A percentile compares a stretch with the other conserved stretches of the same genome.
Conservation (phyloP, 1,140 invertebrate species). For the Metaphire vulgaris region DNA sequence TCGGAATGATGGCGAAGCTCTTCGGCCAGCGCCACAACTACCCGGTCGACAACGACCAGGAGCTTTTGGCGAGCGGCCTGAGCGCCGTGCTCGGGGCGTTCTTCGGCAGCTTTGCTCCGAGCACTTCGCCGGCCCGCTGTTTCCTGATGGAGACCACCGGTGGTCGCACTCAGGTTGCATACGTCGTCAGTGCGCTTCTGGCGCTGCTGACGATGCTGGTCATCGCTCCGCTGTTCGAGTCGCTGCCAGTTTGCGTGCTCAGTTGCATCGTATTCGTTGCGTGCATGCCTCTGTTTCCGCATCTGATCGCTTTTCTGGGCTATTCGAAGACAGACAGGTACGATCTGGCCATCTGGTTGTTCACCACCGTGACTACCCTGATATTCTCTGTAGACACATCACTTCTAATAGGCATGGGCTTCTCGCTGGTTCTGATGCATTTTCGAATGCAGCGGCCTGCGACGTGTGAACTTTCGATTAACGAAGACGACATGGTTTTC, state of each 20-base stretch:
- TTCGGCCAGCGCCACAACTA: constrained; percentile 26
- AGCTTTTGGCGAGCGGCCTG: constrained; percentile 38
- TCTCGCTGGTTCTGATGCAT: constrained; percentile 3
- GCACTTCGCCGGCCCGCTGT: constrained; percentile 20
- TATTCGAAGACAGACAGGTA: constrained; percentile 15
- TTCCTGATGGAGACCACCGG: constrained; percentile 18
- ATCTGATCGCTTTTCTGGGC: background rate
- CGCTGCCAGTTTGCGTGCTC: constrained; percentile 16
- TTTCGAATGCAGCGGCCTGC: constrained; percentile 3
- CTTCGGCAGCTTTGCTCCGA: constrained; percentile 69
- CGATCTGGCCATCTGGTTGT: constrained; percentile 22
- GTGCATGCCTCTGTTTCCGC: constrained; percentile 21
- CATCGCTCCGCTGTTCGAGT: constrained; percentile 14
- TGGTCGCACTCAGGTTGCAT: constrained; percentile 14
- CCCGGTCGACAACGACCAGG: constrained; percentile 26
- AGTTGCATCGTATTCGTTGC: constrained; percentile 17
- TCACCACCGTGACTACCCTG: constrained; percentile 14
- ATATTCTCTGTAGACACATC: constrained; percentile 19
- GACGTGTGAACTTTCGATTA: background rate
- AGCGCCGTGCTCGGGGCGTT: constrained; percentile 78
- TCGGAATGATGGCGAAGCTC: constrained; percentile 26
- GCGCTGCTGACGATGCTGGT: constrained; percentile 6
- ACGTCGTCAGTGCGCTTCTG: constrained; percentile 15
- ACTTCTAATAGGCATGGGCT: constrained; percentile 19
- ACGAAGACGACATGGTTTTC: background rate